Base-by-base conservation (phyloP, 2,888 invertebrate genomes). In the Noctua janthina region DNA sequence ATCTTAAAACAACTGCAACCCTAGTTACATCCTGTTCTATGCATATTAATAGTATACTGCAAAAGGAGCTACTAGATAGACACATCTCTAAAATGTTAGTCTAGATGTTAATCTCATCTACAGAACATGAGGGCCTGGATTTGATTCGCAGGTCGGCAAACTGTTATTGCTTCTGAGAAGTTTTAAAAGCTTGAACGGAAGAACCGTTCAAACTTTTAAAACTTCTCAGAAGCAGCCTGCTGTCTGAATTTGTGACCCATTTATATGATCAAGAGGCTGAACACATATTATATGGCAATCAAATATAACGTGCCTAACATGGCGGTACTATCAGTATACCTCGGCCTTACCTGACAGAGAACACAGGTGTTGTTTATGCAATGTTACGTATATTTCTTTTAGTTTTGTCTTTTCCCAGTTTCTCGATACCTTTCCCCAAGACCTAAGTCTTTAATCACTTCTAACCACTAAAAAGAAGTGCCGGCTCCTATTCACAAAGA, bases 401-500 rank as follows among this genome's bases (percentile, higher is more conserved):
- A 68, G n/a, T 43, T 51, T 20, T 20, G 2, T 54, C 17, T 54
- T 83, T 49, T 10, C 39, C 6, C 20, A 35, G 43, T 77, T 83
- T 17, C 43, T 64, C 39, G 46, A 39, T 49, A 46, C 66, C n/a
- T 59, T 59, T 54, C 29, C 35, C 13, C 13, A 43, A 64, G 23
- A 82, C 13, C 51, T 23, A 67, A 74, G 67, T 78, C 73, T 74
- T 68, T 72, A 84, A 74, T 74, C 73, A 86, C 54, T 59, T 62
- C 23, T 39, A 54, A 71, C 71, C 88, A 71, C 85, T 76, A 84
- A 76, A 79, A 35, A 39, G 43, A 71, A 74, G 69, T 59, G 39
- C 7, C n/a, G 56, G 51, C 74, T 75, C 56, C 56, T 68, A 49
- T 78, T 76, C 69, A 75, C 88, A 81, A 88, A 86, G 82, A 76